Percentiles rank a stretch among this genome's conserved stretches.
Conservation (phyloP, 2,113 vertebrate genomes). For the Cyprinodon brontotheroides region DNA sequence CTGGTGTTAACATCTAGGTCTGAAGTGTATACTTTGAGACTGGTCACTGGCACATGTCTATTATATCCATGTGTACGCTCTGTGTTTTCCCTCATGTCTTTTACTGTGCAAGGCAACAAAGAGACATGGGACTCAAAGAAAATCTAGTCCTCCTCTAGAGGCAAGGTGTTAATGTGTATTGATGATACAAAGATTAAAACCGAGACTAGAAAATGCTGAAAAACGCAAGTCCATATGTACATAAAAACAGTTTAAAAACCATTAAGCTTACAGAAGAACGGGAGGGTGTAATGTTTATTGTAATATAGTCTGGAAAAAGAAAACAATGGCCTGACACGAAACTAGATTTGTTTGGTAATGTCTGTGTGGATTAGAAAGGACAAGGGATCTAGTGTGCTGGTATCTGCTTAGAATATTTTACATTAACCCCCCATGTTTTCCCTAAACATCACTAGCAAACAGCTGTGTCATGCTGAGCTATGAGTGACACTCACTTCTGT, state of each 20-base stretch:
- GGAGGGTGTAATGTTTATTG: constrained; percentile 1
- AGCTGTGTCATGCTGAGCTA: constrained; percentile 20
- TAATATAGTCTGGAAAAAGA: constrained; percentile 1
- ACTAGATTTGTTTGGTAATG: constrained; percentile 2
- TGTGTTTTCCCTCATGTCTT: background rate
- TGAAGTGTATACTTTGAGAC: no score
- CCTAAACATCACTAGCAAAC: background rate
- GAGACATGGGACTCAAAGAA: background rate
- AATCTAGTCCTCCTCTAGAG: background rate
- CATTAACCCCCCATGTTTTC: background rate
- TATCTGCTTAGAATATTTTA: background rate
- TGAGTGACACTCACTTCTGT: constrained; percentile 33
- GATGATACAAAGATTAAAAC: constrained; percentile 54
- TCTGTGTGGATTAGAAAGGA: background rate
- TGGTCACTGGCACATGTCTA: no score
- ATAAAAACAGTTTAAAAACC: background rate
- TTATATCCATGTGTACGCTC: background rate
- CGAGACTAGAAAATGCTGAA: constrained; percentile 6
- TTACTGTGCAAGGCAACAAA: background rate
- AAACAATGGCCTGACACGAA: constrained; percentile 27
- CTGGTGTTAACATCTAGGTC: no score
- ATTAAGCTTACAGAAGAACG: background rate
- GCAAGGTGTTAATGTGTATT: constrained; percentile 26
- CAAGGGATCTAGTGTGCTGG: constrained; percentile 16
- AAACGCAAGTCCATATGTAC: background rate